These are phyloP conservation scores for Polia nebulosa DNA, from an alignment of 2,888 invertebrate genomes.

Conservation along the genomic window DNA sequence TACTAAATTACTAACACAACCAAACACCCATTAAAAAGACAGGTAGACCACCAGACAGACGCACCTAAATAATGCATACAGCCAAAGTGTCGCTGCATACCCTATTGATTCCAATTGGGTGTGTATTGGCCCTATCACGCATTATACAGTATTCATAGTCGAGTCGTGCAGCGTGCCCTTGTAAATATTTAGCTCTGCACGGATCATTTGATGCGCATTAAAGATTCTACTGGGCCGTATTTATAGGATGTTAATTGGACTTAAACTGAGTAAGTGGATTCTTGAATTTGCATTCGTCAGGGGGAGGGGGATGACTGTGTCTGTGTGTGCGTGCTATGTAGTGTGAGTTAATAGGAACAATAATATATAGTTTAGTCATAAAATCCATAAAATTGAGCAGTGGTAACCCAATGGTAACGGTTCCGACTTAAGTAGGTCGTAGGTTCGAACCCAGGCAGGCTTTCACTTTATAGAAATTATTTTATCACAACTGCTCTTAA, in stretches of 20 bases:
- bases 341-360: background rate
- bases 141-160: slow-evolving; percentile 67
- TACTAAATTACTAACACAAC: background rate
- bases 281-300: slow-evolving; percentile 36
- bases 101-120: slow-evolving; percentile 71
- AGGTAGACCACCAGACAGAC: slow-evolving; percentile 65
- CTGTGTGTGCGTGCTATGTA: background rate
- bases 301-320: background rate
- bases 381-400: too few species aligned
- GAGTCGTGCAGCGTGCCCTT: slow-evolving; percentile 39
- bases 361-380: too few species aligned
- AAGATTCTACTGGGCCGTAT: slow-evolving; percentile 41
- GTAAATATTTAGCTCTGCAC: slow-evolving; percentile 58
- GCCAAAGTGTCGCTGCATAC: slow-evolving; percentile 70
- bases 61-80: slow-evolving; percentile 74
- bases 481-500: too few species aligned
- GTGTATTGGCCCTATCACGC: slow-evolving; percentile 57
- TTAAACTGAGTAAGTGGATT: slow-evolving; percentile 10
- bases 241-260: slow-evolving; percentile 48
- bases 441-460: too few species aligned
- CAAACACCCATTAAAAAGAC: slow-evolving; percentile 28
- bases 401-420: too few species aligned
- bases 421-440: too few species aligned
- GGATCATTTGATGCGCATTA: slow-evolving; percentile 54
- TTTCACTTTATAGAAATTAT: too few species aligned